Base-by-base conservation (phyloP, 2,113 vertebrate genomes). In the Shinisaurus crocodilurus region DNA sequence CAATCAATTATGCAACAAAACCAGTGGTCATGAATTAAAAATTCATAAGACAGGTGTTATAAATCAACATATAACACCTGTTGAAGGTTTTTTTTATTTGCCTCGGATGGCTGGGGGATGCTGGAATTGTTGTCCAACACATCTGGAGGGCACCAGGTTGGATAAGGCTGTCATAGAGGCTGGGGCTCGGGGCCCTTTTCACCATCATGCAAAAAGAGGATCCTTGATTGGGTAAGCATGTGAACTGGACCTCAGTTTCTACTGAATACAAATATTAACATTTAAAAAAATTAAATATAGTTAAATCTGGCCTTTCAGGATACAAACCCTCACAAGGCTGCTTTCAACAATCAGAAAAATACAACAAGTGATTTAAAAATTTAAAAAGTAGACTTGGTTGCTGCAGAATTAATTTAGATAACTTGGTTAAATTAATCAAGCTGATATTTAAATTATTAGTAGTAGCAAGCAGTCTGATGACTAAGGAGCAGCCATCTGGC, bases 401-500 rank as follows among this genome's bases (percentile, higher is more conserved):
- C 43, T 34, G 29, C 43, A 72, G 83, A 85, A 5, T 50, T 54
- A 50, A 72, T 50, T 34, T 20, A 50, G 34, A 50, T 13, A 45
- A 15, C 32, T 3, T 70, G 34, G 27, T 6, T 54, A 67, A 92
- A 45, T 34, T 74, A 25, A 82, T 85, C 75, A 94, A 70, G 54
- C 57, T 91, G 54, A 91, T 90, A 74, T 48, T 63, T 87, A 92
- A 92, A 88, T 67, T 88, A 72, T n/a, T 88, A 92, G 74, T 75
- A 80, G 6, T 6, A 93, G 20, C 90, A 89, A 90, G 34, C 94
- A 90, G 89, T 84, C 87, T 60, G 20, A 76, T 87, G 94, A 63
- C n/a, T 74, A n/a, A 91, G 54, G 15, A 93, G 37, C 87, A 95
- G 92, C 37, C 81, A 95, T 43, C 69, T 75, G 5, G 87, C 67